Percentiles rank a stretch among this genome's conserved stretches.
These are phyloP conservation scores for Oryzias javanicus DNA, from an alignment of 2,113 vertebrate species.

Conservation along the genomic window DNA sequence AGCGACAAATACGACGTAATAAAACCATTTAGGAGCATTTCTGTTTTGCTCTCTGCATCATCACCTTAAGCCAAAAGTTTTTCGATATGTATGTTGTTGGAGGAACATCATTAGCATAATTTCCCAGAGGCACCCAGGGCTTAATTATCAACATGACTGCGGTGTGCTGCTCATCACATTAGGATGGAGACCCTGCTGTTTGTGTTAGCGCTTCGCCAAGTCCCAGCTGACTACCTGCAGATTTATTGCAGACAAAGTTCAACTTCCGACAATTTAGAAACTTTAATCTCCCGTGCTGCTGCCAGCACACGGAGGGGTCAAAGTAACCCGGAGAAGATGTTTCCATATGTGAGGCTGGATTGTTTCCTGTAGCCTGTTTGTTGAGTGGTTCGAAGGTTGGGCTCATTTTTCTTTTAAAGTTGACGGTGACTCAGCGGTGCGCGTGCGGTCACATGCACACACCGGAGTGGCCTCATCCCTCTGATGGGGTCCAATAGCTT, in stretches of 20 bases:
- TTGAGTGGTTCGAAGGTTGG: neutral
- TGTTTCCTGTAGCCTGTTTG: constrained; percentile 11
- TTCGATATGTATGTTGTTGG: constrained; percentile 46
- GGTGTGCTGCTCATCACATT: constrained; percentile 68
- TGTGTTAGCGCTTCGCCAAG: constrained; percentile 35
- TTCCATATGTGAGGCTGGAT: constrained; percentile 4
- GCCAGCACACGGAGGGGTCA: constrained; percentile 8
- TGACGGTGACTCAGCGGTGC: neutral
- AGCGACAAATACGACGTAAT: neutral
- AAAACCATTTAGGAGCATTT: constrained; percentile 16
- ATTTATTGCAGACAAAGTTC: constrained; percentile 48
- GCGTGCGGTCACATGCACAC: too few relatives aligned
- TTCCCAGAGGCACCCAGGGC: constrained; percentile 69
- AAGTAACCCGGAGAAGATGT: constrained; percentile 11
- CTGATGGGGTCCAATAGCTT: neutral
- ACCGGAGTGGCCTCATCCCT: too few relatives aligned
- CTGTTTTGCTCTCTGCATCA: constrained; percentile 9
- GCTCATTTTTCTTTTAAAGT: constrained; percentile 3
- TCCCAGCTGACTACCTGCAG: constrained; percentile 60
- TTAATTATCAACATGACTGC: constrained; percentile 70
- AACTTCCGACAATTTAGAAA: constrained; percentile 44
- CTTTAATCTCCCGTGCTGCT: constrained; percentile 29
- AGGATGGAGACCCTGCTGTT: constrained; percentile 64
- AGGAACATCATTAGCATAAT: constrained; percentile 68
- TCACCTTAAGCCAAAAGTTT: constrained; percentile 55